Conservation (phyloP, 64 coral and sea anemone species). For the Stylophora pistillata region DNA sequence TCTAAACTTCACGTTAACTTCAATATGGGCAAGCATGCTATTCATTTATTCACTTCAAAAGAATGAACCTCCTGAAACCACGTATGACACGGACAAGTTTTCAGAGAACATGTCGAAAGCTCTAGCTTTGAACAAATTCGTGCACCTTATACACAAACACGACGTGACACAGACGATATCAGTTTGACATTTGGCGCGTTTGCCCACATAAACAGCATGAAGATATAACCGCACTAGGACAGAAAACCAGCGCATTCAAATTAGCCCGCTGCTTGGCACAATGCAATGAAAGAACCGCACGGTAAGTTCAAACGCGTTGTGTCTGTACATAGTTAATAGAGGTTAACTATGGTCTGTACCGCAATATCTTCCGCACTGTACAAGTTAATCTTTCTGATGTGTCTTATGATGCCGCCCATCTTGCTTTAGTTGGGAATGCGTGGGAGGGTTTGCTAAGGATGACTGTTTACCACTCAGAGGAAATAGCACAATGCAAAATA, state of each 20-base stretch:
- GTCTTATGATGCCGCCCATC: background rate
- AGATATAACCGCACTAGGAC: background rate
- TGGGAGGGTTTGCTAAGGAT: background rate
- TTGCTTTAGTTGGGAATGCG: background rate
- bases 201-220: conserved; percentile 23
- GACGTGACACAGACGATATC: background rate
- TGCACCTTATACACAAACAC: background rate
- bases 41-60: background rate
- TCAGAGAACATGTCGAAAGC: background rate
- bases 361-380: background rate
- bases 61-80: background rate
- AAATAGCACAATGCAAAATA: conserved; percentile 18
- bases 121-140: background rate
- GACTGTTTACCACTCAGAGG: background rate
- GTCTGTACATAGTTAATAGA: too few species aligned
- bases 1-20: too few species aligned
- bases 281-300: conserved; percentile 1
- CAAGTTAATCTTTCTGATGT: conserved; percentile 15
- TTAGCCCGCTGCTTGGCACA: background rate
- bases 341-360: too few species aligned
- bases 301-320: conserved; percentile 1
- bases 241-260: background rate
- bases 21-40: too few species aligned
- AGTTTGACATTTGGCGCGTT: background rate
- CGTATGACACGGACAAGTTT: background rate